Conservation (phyloP, 2,113 vertebrate genomes). For the Xenotilapia caudafasciata region DNA sequence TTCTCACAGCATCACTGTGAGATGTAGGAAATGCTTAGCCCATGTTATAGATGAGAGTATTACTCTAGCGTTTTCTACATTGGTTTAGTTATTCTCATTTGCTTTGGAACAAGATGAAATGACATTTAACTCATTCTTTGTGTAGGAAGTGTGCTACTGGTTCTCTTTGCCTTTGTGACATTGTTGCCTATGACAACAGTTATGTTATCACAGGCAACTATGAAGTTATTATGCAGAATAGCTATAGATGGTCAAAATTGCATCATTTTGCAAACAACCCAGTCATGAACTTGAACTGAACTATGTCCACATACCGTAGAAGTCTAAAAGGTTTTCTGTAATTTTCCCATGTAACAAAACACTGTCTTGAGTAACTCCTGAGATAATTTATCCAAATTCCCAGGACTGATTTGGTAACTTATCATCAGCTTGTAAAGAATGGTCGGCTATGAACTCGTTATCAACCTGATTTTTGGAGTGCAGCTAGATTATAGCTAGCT, state of each 20-base stretch:
- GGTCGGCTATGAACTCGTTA: neutral
- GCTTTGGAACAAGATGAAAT: neutral
- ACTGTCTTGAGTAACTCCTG: neutral
- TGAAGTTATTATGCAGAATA: neutral
- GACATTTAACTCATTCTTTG: neutral
- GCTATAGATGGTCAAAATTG: neutral
- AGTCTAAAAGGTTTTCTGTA: neutral
- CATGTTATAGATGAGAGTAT: neutral
- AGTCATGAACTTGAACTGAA: neutral
- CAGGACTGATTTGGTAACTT: neutral
- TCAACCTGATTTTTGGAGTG: neutral
- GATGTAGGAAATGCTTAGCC: neutral
- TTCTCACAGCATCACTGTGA: neutral
- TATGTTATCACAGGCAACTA: neutral
- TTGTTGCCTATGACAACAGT: neutral
- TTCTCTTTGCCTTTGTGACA: neutral
- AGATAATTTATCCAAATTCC: neutral
- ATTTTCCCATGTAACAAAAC: neutral
- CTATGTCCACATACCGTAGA: neutral
- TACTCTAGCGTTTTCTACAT: neutral
- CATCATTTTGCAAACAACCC: neutral
- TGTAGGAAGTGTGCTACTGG: neutral
- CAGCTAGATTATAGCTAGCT: neutral
- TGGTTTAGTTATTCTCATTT: neutral
- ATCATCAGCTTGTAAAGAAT: neutral